Evolutionary conservation across 2,113 vertebrate species (phyloP).

Genomic region (Chaenogobius annularis): DNA sequence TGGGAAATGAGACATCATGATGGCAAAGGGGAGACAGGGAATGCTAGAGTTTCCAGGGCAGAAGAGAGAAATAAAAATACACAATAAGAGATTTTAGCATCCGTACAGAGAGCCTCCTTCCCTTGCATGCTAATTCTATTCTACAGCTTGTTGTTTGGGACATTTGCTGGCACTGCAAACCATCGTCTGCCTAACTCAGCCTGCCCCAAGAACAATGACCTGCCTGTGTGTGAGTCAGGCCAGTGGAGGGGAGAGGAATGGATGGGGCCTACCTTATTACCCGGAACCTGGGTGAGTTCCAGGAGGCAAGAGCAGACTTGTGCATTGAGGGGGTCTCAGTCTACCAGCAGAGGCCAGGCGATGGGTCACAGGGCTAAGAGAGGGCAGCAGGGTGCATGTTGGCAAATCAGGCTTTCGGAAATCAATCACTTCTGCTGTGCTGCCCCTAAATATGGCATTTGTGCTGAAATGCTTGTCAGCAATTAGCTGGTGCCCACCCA

Average conservation of each 20-base stretch:
- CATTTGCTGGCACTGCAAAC: constrained; percentile 67
- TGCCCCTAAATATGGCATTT: constrained; percentile 44
- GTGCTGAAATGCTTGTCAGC: constrained; percentile 47
- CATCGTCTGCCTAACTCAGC: constrained; percentile 60
- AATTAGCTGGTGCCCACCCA: constrained; percentile 46
- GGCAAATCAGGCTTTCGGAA: constrained; percentile 45
- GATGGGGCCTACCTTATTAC: constrained; percentile 57
- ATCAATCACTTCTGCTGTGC: constrained; percentile 53
- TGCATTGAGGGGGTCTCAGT: neutral
- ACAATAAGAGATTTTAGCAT: constrained; percentile 35
- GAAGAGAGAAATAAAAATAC: constrained; percentile 24
- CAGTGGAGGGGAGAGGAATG: constrained; percentile 49
- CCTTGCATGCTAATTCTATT: constrained; percentile 69
- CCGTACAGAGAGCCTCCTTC: constrained; percentile 49
- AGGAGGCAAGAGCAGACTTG: constrained; percentile 44
- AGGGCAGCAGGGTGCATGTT: constrained; percentile 35
- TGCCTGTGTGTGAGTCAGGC: constrained; percentile 64
- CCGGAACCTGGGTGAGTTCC: constrained; percentile 48
- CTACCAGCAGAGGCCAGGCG: constrained; percentile 35
- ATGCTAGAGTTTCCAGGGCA: neutral
- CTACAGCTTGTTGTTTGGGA: constrained; percentile 59
- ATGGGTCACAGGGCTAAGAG: constrained; percentile 50
- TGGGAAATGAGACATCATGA: neutral
- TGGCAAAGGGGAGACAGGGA: constrained; percentile 8
- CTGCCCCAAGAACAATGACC: constrained; percentile 72